A percentile compares a stretch with the other conserved stretches of the same genome.
phyloP scores from a whole-genome alignment of 2,797 vertebrate species.

The Acanthornis magna region DNA sequence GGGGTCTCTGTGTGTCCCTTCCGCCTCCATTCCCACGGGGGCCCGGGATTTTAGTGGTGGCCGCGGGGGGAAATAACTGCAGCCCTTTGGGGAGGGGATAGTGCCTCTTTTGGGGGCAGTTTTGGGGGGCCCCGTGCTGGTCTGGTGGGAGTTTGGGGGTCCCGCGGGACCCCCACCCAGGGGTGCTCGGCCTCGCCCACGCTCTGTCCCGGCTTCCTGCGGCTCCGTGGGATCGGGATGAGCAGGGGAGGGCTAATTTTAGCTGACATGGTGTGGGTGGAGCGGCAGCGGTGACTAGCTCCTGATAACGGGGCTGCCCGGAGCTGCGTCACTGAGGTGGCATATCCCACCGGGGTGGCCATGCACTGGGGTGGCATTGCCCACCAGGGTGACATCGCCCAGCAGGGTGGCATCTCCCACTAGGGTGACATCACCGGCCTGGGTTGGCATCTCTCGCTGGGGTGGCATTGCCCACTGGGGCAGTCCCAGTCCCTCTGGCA shows the following conservation, averaged over 20 bases:
- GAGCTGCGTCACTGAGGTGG: background rate
- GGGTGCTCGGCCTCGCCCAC: background rate
- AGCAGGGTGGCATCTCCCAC: background rate
- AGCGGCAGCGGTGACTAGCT: background rate
- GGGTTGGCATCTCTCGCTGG: background rate
- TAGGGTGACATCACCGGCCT: background rate
- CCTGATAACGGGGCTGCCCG: background rate
- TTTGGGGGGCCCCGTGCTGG: background rate
- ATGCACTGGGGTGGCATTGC: background rate
- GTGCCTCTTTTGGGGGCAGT: background rate
- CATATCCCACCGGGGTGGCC: background rate
- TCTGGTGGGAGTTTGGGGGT: background rate
- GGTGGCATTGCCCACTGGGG: background rate
- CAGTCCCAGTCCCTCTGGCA: background rate
- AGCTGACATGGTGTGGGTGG: background rate
- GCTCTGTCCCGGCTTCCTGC: background rate
- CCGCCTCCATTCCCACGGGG: background rate
- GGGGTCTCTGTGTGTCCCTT: background rate
- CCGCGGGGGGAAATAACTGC: background rate
- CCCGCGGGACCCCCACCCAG: background rate
- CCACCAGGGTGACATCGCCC: background rate
- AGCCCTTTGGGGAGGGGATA: background rate
- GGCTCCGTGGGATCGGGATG: background rate
- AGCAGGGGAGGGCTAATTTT: background rate
- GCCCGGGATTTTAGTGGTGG: background rate